Evolutionary conservation across 2,888 invertebrate genomes (phyloP), one percentile per base, ranked within the genome.

Genomic region (Protophormia terraenovae): DNA sequence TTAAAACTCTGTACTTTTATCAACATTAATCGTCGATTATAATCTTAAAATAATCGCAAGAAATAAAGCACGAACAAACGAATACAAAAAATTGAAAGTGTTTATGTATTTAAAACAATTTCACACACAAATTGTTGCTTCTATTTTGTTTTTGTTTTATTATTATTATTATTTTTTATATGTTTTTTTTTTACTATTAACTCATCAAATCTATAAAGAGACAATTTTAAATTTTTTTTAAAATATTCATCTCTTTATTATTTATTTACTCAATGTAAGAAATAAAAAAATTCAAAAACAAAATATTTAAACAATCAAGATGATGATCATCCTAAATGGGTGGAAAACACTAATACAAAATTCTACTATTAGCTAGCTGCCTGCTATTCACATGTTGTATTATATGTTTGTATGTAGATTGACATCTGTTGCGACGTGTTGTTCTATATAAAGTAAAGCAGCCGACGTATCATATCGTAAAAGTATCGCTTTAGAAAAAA

Each of bases 391-490:
- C 32, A 24, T n/a, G n/a, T n/a, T n/a, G n/a, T n/a, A n/a, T n/a
- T n/a, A n/a, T n/a, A n/a, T n/a, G n/a, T n/a, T n/a, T n/a, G n/a
- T n/a, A n/a, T n/a, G n/a, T 19, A 69, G 7, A 60, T 77, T 60
- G 60, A 27, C 35, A 69, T 24, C n/a, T 45, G 50, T 67, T 45
- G 12, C 66, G 7, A 66, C 47, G 47, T 78, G 77, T n/a, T n/a
- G n/a, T 60, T 69, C 67, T 27, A 78, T 67, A 78, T 79, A 41
- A 22, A 79, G 41, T 16, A 53, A 12, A 16, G 64, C 53, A 64
- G 10, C 55, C n/a, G n/a, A n/a, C 55, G 75, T 82, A 71, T 58
- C 73, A 67, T 75, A 75, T 76, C 82, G 71, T 71, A 76, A 45
- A 55, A 76, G 55, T 82, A 77, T 83, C 71, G 47, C 62, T 53